A percentile compares a stretch with the other conserved stretches of the same genome.
phyloP scores from a whole-genome alignment of 2,797 vertebrate genomes.

The Girardinus metallicus region DNA sequence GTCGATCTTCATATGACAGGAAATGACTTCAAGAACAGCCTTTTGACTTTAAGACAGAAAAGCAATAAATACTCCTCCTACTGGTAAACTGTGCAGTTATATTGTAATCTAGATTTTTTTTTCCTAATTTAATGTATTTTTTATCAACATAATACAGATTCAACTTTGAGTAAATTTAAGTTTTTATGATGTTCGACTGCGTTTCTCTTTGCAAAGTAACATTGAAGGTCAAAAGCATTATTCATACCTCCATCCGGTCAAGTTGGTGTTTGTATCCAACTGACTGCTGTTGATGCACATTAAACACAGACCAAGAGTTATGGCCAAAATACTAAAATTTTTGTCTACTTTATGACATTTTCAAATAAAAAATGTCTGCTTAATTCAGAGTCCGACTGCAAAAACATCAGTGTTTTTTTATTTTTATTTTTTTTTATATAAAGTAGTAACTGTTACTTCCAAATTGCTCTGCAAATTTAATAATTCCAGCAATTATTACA shows the following conservation, averaged over 20 bases:
- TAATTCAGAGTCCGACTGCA: not conserved
- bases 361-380: not conserved
- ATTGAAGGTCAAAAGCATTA: too few species aligned
- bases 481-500: too few species aligned
- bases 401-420: not conserved
- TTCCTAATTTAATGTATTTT: too few species aligned
- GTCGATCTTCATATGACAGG: not conserved
- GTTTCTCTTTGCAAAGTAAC: not conserved
- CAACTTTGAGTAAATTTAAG: not conserved
- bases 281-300: not conserved
- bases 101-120: too few species aligned
- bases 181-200: not conserved
- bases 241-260: not conserved
- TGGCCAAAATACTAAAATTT: not conserved
- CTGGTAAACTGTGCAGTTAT: too few species aligned
- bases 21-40: not conserved
- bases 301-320: not conserved
- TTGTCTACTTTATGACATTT: not conserved
- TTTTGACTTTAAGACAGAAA: not conserved
- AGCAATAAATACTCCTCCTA: too few species aligned
- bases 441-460: too few species aligned
- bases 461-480: too few species aligned
- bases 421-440: too few species aligned
- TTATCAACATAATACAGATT: too few species aligned
- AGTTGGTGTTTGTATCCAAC: not conserved